These are phyloP conservation scores for Hassar affinis DNA, from an alignment of 2,113 vertebrate species.

Conservation along the genomic window DNA sequence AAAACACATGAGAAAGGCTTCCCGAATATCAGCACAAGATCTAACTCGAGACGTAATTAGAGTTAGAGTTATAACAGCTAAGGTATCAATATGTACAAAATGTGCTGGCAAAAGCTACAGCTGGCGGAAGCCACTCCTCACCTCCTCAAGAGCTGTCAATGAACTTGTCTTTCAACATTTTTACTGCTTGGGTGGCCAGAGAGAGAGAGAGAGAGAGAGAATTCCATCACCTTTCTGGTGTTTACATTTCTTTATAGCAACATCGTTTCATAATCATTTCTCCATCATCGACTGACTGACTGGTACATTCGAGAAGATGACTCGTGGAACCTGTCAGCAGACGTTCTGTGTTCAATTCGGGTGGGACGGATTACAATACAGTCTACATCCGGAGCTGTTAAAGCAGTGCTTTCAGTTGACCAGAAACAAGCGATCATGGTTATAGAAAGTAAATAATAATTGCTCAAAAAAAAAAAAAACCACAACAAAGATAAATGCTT, in stretches of 20 bases:
- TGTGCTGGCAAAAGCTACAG: not conserved
- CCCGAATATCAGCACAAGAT: not conserved
- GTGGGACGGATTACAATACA: not conserved
- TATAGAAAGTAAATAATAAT: not conserved
- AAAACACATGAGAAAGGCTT: not conserved
- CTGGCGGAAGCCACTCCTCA: not conserved
- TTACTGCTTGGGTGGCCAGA: not conserved
- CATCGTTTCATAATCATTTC: not conserved
- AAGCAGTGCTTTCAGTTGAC: not conserved
- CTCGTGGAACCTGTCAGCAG: not conserved
- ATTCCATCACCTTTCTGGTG: not conserved
- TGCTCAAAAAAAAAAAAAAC: not conserved
- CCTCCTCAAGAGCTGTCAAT: not conserved
- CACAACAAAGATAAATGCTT: not conserved
- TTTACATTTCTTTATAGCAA: not conserved
- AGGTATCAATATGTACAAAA: not conserved
- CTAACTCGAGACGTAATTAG: not conserved
- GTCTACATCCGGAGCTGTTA: not conserved
- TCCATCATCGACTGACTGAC: too few species aligned
- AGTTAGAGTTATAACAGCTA: not conserved
- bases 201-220: not conserved
- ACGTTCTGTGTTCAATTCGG: not conserved
- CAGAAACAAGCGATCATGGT: not conserved
- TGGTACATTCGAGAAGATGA: not conserved
- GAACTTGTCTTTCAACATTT: constrained; percentile 36